These are phyloP conservation scores for Takifugu bimaculatus DNA, from an alignment of 2,113 vertebrate species.

Conservation along the genomic window DNA sequence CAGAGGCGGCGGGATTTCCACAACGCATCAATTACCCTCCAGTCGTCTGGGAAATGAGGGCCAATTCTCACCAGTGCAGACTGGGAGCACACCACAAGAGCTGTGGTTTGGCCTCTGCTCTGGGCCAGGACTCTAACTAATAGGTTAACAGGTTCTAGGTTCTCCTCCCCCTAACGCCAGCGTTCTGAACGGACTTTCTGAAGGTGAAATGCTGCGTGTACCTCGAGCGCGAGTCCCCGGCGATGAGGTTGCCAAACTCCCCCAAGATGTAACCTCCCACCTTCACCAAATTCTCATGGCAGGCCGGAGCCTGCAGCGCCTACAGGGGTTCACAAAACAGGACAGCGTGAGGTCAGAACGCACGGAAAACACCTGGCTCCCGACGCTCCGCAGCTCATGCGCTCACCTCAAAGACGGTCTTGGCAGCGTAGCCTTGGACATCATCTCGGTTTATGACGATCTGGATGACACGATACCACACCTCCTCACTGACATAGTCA, in stretches of 20 bases:
- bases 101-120: no score
- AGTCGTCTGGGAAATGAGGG: no score
- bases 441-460: conserved; percentile 87
- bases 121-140: no score
- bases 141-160: no score
- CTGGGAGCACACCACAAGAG: no score
- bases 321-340: conserved; percentile 27
- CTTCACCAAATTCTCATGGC: conserved; percentile 90
- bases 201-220: conserved; percentile 36
- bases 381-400: no score
- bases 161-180: no score
- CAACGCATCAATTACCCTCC: no score
- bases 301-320: conserved; percentile 87
- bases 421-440: conserved; percentile 86
- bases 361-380: no score
- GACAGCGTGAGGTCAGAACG: neutral
- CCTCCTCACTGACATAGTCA: conserved; percentile 87
- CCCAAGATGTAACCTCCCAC: conserved; percentile 89
- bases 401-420: conserved; percentile 86
- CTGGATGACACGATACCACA: conserved; percentile 90
- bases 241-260: conserved; percentile 88
- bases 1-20: no score
- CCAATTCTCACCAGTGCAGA: no score
- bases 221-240: conserved; percentile 88
- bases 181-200: neutral